Evolutionary conservation across 2,113 vertebrate species (phyloP).

Genomic region (Pogona vitticeps): DNA sequence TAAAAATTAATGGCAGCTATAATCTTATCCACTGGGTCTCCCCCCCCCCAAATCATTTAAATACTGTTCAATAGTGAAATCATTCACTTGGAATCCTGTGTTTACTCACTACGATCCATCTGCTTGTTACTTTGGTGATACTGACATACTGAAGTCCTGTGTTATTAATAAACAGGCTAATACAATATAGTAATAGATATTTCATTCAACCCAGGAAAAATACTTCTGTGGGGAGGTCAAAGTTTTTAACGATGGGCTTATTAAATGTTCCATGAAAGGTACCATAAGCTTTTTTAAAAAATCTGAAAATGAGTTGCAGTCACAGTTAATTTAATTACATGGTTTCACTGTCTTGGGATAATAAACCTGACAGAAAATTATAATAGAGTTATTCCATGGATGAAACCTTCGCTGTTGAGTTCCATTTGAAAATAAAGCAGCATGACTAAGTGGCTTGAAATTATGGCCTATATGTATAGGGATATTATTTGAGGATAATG

Average conservation of each 20-base stretch:
- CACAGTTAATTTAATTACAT: constrained; percentile 74
- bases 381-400: constrained; percentile 43
- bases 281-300: constrained; percentile 44
- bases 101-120: constrained; percentile 31
- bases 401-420: constrained; percentile 29
- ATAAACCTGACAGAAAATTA: constrained; percentile 52
- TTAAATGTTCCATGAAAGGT: constrained; percentile 67
- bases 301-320: constrained; percentile 68
- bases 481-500: constrained; percentile 40
- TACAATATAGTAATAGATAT: constrained; percentile 52
- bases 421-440: constrained; percentile 23
- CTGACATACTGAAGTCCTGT: constrained; percentile 27
- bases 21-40: too few relatives aligned
- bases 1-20: too few relatives aligned
- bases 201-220: constrained; percentile 57
- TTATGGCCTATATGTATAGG: constrained; percentile 15
- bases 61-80: not conserved
- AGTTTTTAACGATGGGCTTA: constrained; percentile 65
- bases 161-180: constrained; percentile 50
- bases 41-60: too few relatives aligned
- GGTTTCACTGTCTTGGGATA: constrained; percentile 57
- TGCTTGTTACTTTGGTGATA: too few relatives aligned
- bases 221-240: constrained; percentile 55
- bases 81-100: accelerated
- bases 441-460: constrained; percentile 52